phyloP scores from a whole-genome alignment of 2,888 invertebrate species.

The Catocala nupta region DNA sequence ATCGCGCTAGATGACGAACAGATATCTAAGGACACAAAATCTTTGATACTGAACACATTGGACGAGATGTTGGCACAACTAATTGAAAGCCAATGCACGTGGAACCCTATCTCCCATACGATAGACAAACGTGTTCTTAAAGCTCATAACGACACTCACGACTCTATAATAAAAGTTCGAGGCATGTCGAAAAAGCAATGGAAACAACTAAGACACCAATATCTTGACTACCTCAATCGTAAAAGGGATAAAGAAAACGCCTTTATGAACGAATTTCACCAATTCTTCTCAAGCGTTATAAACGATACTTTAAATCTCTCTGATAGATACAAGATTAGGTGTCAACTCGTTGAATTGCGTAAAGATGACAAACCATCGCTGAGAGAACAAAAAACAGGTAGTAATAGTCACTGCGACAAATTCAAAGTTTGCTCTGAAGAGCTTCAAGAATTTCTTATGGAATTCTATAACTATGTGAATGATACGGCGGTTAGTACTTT shows the following conservation, averaged over 20 bases:
- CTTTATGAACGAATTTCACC: constrained; percentile 55
- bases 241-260: constrained; percentile 38
- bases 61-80: constrained; percentile 66
- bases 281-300: constrained; percentile 54
- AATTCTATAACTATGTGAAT: constrained; percentile 63
- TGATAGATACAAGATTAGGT: constrained; percentile 59
- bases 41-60: constrained; percentile 61
- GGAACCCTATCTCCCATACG: constrained; percentile 20
- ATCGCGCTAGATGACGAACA: constrained; percentile 60
- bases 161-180: constrained; percentile 20
- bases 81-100: constrained; percentile 61
- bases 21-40: constrained; percentile 61
- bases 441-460: constrained; percentile 59
- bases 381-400: constrained; percentile 12
- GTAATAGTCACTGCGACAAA: constrained; percentile 48
- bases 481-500: constrained; percentile 64
- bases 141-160: constrained; percentile 19
- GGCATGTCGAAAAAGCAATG: constrained; percentile 49
- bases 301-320: constrained; percentile 52
- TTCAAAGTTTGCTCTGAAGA: constrained; percentile 70
- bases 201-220: constrained; percentile 51
- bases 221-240: constrained; percentile 34
- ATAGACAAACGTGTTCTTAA: constrained; percentile 13
- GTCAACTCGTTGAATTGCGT: constrained; percentile 49
- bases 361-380: constrained; percentile 9